These are phyloP conservation scores for Cygnus buccinator DNA, from an alignment of 2,113 vertebrate genomes.

Conservation along the genomic window DNA sequence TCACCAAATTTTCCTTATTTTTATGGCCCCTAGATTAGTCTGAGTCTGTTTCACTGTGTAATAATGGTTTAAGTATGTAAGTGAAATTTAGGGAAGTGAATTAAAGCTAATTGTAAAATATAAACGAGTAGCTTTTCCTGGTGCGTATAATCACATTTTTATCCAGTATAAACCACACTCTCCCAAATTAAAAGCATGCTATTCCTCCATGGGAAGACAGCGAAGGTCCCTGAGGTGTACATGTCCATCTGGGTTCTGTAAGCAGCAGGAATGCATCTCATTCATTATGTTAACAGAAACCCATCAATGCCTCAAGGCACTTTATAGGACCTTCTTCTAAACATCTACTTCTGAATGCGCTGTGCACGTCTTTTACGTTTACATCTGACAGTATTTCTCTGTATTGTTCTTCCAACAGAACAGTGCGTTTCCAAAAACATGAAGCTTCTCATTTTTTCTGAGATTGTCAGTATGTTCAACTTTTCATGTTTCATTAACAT, in stretches of 20 bases:
- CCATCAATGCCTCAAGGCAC: neutral
- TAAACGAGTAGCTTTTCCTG: neutral
- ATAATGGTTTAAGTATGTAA: neutral
- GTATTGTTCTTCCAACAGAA: neutral
- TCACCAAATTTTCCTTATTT: neutral
- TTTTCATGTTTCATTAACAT: constrained; percentile 2
- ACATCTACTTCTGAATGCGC: neutral
- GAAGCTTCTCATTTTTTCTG: neutral
- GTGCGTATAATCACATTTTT: neutral
- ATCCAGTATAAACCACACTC: neutral
- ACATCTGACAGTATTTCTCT: neutral
- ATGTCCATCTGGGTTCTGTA: neutral
- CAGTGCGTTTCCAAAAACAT: neutral
- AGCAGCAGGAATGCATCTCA: neutral
- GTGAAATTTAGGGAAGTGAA: neutral
- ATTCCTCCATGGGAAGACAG: neutral
- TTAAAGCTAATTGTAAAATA: neutral
- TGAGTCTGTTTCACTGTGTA: neutral
- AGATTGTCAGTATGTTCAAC: neutral
- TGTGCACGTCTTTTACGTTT: neutral
- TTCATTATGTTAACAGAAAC: neutral
- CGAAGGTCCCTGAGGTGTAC: neutral
- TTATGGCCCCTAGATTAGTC: neutral
- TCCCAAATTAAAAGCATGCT: neutral
- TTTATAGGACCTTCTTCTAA: neutral